Evolutionary conservation across 2,113 vertebrate species (phyloP).

Genomic region (Syngnathoides biaculeatus): DNA sequence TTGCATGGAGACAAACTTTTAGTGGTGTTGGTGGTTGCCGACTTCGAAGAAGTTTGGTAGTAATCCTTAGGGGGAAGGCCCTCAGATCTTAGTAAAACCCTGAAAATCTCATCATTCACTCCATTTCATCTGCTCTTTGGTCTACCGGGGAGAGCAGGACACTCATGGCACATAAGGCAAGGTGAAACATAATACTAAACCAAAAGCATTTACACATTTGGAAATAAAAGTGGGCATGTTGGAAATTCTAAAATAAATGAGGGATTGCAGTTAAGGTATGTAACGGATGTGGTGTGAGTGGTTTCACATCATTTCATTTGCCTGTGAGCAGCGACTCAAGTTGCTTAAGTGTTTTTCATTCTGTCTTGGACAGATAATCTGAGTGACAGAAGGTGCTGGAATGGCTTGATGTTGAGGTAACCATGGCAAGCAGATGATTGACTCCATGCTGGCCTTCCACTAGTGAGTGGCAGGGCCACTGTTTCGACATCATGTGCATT

Average conservation of each 20-base stretch:
- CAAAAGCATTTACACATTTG: slow-evolving; percentile 52
- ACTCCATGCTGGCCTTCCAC: slow-evolving; percentile 47
- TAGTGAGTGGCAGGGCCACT: slow-evolving; percentile 43
- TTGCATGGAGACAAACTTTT: slow-evolving; percentile 6
- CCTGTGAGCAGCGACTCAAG: slow-evolving; percentile 63
- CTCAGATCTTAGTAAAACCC: slow-evolving; percentile 49
- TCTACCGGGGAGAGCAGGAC: slow-evolving; percentile 58
- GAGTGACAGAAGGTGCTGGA: slow-evolving; percentile 61
- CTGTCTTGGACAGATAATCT: slow-evolving; percentile 59
- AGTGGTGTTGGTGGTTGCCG: not conserved
- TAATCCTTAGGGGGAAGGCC: slow-evolving; percentile 20
- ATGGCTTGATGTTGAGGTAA: slow-evolving; percentile 39
- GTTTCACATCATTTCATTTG: slow-evolving; percentile 69
- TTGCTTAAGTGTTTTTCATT: slow-evolving; percentile 49
- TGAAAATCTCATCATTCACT: slow-evolving; percentile 57
- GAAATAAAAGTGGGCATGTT: too few relatives aligned
- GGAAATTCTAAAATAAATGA: slow-evolving; percentile 8
- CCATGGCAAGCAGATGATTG: slow-evolving; percentile 56
- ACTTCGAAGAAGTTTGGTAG: slow-evolving; percentile 27
- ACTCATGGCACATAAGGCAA: slow-evolving; percentile 42
- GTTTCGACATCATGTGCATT: slow-evolving; percentile 26
- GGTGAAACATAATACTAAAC: slow-evolving; percentile 53
- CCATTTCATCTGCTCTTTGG: slow-evolving; percentile 50
- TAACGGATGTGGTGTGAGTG: slow-evolving; percentile 20
- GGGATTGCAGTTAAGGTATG: slow-evolving; percentile 38